Base-by-base conservation (phyloP, 2,888 invertebrate genomes). In the Mesoligia furuncula region DNA sequence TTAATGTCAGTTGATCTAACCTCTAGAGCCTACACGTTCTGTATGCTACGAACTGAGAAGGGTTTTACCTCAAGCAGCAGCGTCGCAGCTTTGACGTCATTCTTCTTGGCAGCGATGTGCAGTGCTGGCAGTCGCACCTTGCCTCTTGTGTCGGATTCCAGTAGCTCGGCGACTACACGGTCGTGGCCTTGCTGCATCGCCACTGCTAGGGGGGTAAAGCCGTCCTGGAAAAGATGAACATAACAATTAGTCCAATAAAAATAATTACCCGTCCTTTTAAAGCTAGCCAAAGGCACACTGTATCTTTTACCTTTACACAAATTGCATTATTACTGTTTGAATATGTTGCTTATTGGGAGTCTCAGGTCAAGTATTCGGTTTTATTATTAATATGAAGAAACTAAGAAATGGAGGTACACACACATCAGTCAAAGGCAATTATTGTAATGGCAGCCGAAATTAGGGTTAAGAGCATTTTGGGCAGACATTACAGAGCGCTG, bases 141-240 rank as follows among this genome's bases (percentile, higher is more conserved):
- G 79, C 99, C 99, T 84, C 99, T 97, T 45, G 99, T 99, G 97
- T 99, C 99, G 90, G 99, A 99, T 93, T 99, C 99, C 74, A 99
- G 96, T 2, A 99, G 97, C 36, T 99, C 99, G 1, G 99, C 98
- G 1, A 99, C 99, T 67, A 99, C 99, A 94, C 99, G 98, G 92
- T 99, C 99, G 96, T 99, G 99, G 0, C 98, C 98, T 90, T 99
- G 99, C 94, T 99, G 99, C 98, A 99, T 98, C n/a, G 99, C 99
- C 54, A 99, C 99, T 8, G 99, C 99, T 86, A 99, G 96, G 0
- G 99, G 99, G 36, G 99, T 99, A 96, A 99, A 99, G 7, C 99
- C 99, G 96, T 99, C 99, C 98, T 99, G 94, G 27, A 92, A 90
- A 17, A 0, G 13, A 20, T 45, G 0, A 65, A 0, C 61, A 27